Conservation (phyloP, 2,113 vertebrate genomes). For the Ancistrus triradiatus region DNA sequence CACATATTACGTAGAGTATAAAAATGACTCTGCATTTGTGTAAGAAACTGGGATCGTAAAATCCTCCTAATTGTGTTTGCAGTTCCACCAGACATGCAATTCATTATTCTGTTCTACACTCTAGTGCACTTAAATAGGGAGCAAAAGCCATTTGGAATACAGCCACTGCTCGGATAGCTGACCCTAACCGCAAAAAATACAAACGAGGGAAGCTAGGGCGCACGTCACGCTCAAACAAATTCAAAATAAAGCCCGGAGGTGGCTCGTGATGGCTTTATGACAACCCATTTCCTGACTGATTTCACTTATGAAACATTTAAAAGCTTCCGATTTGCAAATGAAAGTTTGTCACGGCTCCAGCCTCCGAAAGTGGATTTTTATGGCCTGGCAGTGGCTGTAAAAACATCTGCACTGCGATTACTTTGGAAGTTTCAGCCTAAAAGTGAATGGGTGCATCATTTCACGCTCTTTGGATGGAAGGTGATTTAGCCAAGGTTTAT, state of each 20-base stretch:
- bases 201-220: not conserved
- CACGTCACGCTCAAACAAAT: not conserved
- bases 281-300: constrained; percentile 8
- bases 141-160: not conserved
- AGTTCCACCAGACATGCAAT: no score
- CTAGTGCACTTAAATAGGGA: not conserved
- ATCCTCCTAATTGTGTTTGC: no score
- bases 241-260: constrained; percentile 6
- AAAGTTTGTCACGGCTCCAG: not conserved
- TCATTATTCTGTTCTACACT: no score
- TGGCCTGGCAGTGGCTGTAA: not conserved
- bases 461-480: no score
- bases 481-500: no score
- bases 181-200: not conserved
- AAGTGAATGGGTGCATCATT: no score
- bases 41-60: no score
- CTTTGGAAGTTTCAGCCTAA: no score
- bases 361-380: not conserved
- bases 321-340: not conserved
- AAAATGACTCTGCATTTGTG: no score
- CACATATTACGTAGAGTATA: no score
- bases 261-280: constrained; percentile 9
- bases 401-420: not conserved
- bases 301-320: constrained; percentile 20
- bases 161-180: not conserved